Conservation (phyloP, 2,797 vertebrate genomes). For the Notamacropus eugenii region DNA sequence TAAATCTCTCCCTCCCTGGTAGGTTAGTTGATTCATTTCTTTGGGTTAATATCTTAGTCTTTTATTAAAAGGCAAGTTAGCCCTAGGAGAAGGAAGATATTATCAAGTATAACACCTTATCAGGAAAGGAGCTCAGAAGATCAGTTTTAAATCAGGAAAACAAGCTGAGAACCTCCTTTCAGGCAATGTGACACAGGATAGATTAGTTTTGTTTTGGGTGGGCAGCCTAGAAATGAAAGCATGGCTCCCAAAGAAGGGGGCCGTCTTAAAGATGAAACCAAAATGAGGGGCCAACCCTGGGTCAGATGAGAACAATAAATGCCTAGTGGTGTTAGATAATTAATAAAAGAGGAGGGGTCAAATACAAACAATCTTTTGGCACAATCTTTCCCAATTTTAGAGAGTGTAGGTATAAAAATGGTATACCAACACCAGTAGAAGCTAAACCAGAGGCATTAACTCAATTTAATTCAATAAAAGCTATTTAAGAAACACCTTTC, state of each 20-base stretch:
- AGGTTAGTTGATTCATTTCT: neutral
- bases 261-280: neutral
- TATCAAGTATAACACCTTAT: neutral
- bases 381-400: neutral
- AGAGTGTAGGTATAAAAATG: neutral
- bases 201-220: neutral
- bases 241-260: neutral
- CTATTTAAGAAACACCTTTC: neutral
- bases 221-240: neutral
- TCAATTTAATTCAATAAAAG: neutral
- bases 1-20: neutral
- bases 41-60: neutral
- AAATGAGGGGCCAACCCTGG: neutral
- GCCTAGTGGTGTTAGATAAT: neutral
- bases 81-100: neutral
- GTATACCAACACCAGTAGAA: neutral
- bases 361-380: neutral
- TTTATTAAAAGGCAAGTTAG: neutral
- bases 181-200: neutral
- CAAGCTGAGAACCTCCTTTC: neutral
- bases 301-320: neutral
- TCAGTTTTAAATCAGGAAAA: neutral
- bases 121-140: neutral
- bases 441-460: neutral
- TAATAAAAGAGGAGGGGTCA: neutral